Percentiles rank a stretch among this genome's conserved stretches.
Conservation (phyloP, 2,113 vertebrate species). For the Neolamprologus kungweensis region DNA sequence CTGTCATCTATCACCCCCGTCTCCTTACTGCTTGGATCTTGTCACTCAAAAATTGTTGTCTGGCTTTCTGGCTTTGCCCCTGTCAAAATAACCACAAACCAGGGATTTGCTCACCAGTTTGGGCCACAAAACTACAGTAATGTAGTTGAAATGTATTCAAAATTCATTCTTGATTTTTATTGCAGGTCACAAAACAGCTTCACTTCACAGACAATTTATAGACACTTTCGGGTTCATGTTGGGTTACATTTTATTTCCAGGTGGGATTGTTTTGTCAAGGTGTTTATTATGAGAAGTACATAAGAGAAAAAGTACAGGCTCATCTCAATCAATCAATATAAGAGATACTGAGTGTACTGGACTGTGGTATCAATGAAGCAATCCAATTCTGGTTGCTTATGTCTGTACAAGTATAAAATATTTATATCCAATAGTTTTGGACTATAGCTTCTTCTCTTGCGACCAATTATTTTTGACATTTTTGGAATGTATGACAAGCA, state of each 20-base stretch:
- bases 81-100: background rate
- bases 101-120: background rate
- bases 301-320: background rate
- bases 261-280: background rate
- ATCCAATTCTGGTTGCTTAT: background rate
- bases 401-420: background rate
- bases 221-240: background rate
- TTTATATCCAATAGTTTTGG: background rate
- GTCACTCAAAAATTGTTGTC: background rate
- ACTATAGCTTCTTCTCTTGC: background rate
- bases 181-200: background rate
- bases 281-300: background rate
- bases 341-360: background rate
- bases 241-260: background rate
- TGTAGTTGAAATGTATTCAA: background rate
- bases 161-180: background rate
- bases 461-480: background rate
- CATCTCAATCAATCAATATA: background rate
- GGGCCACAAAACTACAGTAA: background rate
- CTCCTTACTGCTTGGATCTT: background rate
- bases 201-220: background rate
- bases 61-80: background rate
- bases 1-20: background rate
- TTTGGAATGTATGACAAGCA: constrained; percentile 1
- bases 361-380: background rate